These are phyloP conservation scores for Ranitomeya variabilis DNA, from an alignment of 2,113 vertebrate species.

Conservation along the genomic window DNA sequence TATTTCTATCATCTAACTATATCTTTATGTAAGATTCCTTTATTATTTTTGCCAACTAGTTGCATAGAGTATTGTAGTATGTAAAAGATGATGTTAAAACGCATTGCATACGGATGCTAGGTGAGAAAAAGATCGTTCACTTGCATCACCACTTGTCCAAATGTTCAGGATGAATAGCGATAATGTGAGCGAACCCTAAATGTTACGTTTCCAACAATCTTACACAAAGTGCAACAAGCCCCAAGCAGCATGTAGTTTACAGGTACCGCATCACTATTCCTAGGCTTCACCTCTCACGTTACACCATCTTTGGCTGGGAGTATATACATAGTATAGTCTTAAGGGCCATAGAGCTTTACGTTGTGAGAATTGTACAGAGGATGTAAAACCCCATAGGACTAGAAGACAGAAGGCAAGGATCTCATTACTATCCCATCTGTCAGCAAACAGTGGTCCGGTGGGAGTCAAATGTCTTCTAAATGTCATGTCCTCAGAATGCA, in stretches of 20 bases:
- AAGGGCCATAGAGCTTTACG: not conserved
- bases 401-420: conserved; percentile 19
- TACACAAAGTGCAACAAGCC: not conserved
- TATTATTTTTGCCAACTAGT: no score
- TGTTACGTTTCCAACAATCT: not conserved
- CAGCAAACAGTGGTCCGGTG: conserved; percentile 17
- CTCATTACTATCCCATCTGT: conserved; percentile 35
- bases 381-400: not conserved
- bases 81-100: no score
- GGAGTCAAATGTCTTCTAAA: conserved; percentile 31
- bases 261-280: not conserved
- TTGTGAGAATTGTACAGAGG: not conserved
- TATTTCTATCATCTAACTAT: no score
- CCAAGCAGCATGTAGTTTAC: not conserved
- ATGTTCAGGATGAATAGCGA: no score
- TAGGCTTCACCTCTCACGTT: not conserved
- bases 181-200: not conserved
- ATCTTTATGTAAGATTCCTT: no score
- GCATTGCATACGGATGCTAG: no score
- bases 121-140: no score
- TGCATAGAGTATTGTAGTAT: no score
- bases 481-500: conserved; percentile 15
- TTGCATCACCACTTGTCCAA: no score
- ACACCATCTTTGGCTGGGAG: not conserved
- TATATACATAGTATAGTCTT: not conserved